These are phyloP conservation scores for Margarornis squamiger DNA, from an alignment of 2,797 vertebrate genomes.

Conservation along the genomic window DNA sequence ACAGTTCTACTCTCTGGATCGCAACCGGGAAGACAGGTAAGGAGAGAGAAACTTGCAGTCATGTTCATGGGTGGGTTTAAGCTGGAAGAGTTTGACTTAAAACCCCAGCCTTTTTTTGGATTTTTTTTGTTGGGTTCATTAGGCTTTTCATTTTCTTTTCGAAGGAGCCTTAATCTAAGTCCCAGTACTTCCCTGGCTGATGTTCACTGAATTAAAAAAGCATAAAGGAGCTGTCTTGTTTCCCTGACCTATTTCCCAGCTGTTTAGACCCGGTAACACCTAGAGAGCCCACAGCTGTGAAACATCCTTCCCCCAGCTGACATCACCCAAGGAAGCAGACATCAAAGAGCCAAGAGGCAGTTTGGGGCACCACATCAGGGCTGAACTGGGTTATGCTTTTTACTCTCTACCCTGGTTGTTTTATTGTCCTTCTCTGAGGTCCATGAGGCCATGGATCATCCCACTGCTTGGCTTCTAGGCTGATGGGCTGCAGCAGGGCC, in stretches of 20 bases:
- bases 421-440: neutral
- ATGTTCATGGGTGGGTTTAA: neutral
- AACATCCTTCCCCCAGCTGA: neutral
- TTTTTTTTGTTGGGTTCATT: neutral
- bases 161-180: neutral
- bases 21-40: conserved; percentile 94
- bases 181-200: neutral
- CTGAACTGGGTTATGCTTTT: neutral
- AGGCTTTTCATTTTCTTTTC: neutral
- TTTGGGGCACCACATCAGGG: neutral
- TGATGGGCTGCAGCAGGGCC: neutral
- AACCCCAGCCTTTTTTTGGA: neutral
- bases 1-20: conserved; percentile 94
- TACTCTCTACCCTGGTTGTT: neutral
- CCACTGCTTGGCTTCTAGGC: neutral
- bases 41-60: neutral
- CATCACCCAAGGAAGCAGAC: neutral
- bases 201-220: neutral
- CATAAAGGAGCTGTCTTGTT: neutral
- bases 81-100: neutral
- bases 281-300: neutral
- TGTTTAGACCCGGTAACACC: neutral
- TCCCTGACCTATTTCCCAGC: neutral
- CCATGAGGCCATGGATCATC: neutral
- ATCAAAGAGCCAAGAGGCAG: neutral